These are phyloP conservation scores for Aleadryas rufinucha DNA, from an alignment of 2,113 vertebrate genomes.

Conservation along the genomic window DNA sequence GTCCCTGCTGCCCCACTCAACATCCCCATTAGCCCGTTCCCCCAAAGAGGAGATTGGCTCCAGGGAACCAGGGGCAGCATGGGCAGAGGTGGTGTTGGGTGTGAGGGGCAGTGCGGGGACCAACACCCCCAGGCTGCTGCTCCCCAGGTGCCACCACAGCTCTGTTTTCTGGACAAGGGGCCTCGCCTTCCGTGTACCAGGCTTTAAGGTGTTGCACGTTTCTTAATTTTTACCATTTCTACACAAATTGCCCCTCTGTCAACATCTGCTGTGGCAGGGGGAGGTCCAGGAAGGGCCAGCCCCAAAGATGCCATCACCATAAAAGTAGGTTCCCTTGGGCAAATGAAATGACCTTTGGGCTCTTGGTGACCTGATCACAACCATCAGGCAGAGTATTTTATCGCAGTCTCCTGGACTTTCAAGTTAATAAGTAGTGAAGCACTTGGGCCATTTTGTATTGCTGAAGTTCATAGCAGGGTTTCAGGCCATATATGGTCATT, in stretches of 20 bases:
- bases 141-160: background rate
- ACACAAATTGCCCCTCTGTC: background rate
- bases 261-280: constrained; percentile 61
- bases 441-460: background rate
- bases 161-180: background rate
- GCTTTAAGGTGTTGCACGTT: background rate
- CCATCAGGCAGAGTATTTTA: background rate
- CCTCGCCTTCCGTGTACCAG: background rate
- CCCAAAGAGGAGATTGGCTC: background rate
- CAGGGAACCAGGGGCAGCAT: background rate
- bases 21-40: too few relatives aligned
- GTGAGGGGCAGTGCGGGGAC: background rate
- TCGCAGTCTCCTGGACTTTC: background rate
- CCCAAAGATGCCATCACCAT: constrained; percentile 49
- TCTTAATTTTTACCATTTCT: background rate
- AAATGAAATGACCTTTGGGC: background rate
- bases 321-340: constrained; percentile 44
- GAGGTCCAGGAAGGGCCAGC: constrained; percentile 57
- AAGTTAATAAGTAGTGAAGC: constrained; percentile 20
- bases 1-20: background rate
- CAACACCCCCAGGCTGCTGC: background rate
- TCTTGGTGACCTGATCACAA: background rate
- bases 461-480: background rate
- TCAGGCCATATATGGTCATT: background rate
- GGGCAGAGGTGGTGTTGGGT: background rate